Percentiles rank a stretch among this genome's conserved stretches.
These are phyloP conservation scores for Blomia tropicalis DNA, from an alignment of 2,888 invertebrate genomes.

Conservation along the genomic window DNA sequence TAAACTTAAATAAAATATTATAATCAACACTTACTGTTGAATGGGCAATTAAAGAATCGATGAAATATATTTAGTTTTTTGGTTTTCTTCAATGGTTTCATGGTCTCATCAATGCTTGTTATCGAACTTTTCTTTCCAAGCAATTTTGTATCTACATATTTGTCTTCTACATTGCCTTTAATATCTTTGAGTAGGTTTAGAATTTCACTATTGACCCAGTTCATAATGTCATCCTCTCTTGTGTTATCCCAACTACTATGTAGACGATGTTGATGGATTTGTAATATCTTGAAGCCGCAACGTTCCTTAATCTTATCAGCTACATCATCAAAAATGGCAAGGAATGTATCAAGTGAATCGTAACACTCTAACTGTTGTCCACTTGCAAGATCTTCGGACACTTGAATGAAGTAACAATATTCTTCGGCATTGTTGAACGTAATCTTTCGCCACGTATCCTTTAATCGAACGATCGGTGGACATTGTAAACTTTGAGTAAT, in stretches of 20 bases:
- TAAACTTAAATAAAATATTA: neutral
- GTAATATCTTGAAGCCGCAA: slow-evolving; percentile 16
- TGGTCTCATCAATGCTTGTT: neutral
- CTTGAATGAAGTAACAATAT: slow-evolving; percentile 17
- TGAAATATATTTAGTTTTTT: neutral
- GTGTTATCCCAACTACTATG: slow-evolving; percentile 5
- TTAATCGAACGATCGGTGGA: slow-evolving; percentile 17
- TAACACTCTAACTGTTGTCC: neutral
- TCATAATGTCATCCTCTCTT: neutral
- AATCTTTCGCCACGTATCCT: slow-evolving; percentile 16
- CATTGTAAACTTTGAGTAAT: slow-evolving; percentile 18
- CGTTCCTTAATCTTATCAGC: slow-evolving; percentile 18
- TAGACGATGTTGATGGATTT: slow-evolving; percentile 8
- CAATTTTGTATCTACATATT: neutral
- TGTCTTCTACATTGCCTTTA: neutral
- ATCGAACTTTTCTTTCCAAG: neutral
- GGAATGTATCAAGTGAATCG: neutral
- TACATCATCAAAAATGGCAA: slow-evolving; percentile 15
- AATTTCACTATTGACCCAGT: slow-evolving; percentile 16
- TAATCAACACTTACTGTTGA: neutral
- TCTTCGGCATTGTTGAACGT: slow-evolving; percentile 11
- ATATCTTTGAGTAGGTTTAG: neutral
- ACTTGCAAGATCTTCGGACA: slow-evolving; percentile 12
- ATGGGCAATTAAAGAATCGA: neutral
- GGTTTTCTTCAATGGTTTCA: neutral